A percentile compares a stretch with the other conserved stretches of the same genome.
Conservation (phyloP, 2,888 invertebrate species). For the Taenaris catops region DNA sequence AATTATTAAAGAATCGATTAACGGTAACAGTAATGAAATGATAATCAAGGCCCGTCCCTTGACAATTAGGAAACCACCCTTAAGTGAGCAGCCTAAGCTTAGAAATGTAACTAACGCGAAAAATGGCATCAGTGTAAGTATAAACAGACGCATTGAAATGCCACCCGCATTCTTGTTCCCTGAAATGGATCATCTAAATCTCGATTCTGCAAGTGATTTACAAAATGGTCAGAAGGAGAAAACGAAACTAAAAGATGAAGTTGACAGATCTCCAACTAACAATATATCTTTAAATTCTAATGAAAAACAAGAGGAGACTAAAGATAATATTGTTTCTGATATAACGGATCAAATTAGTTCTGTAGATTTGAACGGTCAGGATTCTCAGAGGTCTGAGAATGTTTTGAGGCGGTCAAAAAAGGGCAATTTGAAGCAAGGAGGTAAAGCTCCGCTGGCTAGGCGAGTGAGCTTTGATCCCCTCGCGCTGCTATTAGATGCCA, state of each 20-base stretch:
- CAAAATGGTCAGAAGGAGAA: slow-evolving; percentile 56
- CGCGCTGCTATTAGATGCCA: slow-evolving; percentile 96
- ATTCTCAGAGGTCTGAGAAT: slow-evolving; percentile 79
- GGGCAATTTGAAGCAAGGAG: slow-evolving; percentile 88
- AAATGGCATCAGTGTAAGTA: slow-evolving; percentile 83
- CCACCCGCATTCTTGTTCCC: slow-evolving; percentile 90
- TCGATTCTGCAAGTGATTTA: slow-evolving; percentile 55
- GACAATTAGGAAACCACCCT: slow-evolving; percentile 90
- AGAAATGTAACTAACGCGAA: slow-evolving; percentile 79
- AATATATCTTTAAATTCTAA: slow-evolving; percentile 44
- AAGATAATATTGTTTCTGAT: slow-evolving; percentile 59
- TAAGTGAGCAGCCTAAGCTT: slow-evolving; percentile 89
- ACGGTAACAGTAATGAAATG: slow-evolving; percentile 61
- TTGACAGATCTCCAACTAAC: slow-evolving; percentile 57
- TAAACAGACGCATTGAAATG: slow-evolving; percentile 89
- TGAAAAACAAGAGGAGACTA: slow-evolving; percentile 61
- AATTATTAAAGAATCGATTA: slow-evolving; percentile 66
- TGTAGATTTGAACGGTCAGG: slow-evolving; percentile 72
- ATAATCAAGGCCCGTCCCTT: slow-evolving; percentile 90
- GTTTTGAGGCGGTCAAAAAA: slow-evolving; percentile 85
- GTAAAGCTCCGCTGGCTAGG: slow-evolving; percentile 86
- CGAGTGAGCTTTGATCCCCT: slow-evolving; percentile 98
- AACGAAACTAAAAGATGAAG: slow-evolving; percentile 58
- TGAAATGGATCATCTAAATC: slow-evolving; percentile 83
- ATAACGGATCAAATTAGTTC: slow-evolving; percentile 72